These are phyloP conservation scores for Cebus imitator DNA, from an alignment of 2,113 vertebrate species.

Conservation along the genomic window DNA sequence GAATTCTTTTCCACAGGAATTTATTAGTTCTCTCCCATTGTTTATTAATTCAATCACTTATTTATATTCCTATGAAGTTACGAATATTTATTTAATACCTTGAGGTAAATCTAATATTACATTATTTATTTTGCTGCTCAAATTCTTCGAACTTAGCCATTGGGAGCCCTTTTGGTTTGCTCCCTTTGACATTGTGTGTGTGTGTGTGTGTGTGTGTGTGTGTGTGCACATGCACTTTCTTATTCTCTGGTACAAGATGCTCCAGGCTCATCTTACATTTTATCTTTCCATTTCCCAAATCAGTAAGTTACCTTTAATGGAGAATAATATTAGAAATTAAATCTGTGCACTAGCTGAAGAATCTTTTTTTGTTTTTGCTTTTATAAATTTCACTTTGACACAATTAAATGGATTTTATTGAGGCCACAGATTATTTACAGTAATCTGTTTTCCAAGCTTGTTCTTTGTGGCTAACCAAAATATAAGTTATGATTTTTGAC, in stretches of 20 bases:
- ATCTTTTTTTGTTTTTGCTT: background rate
- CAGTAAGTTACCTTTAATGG: background rate
- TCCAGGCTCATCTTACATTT: background rate
- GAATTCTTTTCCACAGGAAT: background rate
- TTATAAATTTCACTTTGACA: background rate
- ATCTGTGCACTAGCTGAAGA: background rate
- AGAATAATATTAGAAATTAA: background rate
- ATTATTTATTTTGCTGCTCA: background rate
- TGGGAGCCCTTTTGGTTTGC: background rate
- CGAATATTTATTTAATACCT: background rate
- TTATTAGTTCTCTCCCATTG: background rate
- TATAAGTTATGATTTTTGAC: background rate
- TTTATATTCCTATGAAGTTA: background rate
- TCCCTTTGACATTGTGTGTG: background rate
- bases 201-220: background rate
- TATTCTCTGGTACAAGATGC: background rate
- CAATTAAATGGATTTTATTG: slow-evolving; percentile 31
- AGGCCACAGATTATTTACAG: slow-evolving; percentile 3
- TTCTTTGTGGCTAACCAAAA: background rate
- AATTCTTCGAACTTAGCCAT: background rate
- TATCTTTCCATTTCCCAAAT: background rate
- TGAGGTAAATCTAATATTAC: background rate
- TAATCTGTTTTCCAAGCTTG: background rate
- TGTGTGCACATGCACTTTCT: background rate
- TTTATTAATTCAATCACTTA: background rate